phyloP scores from a whole-genome alignment of 1,140 invertebrate species.

The Ctenoplectra terminalis region DNA sequence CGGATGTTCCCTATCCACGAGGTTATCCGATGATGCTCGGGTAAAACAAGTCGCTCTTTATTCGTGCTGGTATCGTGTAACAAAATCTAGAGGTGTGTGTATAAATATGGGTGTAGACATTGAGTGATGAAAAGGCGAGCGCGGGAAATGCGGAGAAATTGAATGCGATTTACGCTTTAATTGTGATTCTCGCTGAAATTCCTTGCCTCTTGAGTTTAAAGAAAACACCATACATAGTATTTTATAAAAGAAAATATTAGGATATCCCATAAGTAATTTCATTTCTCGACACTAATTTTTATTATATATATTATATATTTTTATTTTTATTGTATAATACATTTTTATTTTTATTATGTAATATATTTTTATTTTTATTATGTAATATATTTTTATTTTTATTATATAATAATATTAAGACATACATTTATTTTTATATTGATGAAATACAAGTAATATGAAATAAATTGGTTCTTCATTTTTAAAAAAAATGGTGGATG shows the following conservation, averaged over 20 bases:
- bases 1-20: neutral
- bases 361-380: too few species aligned
- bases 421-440: too few species aligned
- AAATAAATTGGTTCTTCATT: too few species aligned
- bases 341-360: too few species aligned
- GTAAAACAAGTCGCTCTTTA: conserved; percentile 16
- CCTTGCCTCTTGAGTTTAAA: neutral
- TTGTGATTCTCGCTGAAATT: neutral
- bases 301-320: too few species aligned
- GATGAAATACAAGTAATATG: too few species aligned
- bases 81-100: neutral
- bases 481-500: too few species aligned
- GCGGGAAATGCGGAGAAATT: neutral
- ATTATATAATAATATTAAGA: too few species aligned
- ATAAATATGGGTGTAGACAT: neutral
- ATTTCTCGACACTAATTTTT: too few species aligned
- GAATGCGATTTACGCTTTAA: neutral
- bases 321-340: too few species aligned
- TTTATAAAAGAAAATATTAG: neutral
- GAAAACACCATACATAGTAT: neutral
- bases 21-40: conserved; percentile 6
- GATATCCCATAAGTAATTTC: too few species aligned
- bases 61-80: neutral
- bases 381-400: too few species aligned
- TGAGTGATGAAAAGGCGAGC: conserved; percentile 1